Percentiles rank a stretch among this genome's conserved stretches.
These are phyloP conservation scores for Peromyscus eremicus DNA, from an alignment of 2,797 vertebrate species.

Conservation along the genomic window DNA sequence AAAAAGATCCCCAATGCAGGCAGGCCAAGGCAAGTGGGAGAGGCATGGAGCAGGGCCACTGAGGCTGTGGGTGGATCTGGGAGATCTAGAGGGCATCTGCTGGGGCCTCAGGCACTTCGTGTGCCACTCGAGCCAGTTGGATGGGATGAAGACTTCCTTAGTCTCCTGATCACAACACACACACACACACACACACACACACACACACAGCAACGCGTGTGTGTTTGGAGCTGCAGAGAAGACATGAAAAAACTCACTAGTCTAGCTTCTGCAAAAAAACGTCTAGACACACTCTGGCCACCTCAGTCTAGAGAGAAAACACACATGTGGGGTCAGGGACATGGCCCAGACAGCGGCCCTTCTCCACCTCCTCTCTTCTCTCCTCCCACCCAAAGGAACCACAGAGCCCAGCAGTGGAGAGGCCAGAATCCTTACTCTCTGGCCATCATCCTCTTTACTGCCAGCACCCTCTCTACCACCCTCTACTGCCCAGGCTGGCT, in stretches of 20 bases:
- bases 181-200: background rate
- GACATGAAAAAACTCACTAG: background rate
- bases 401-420: background rate
- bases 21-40: background rate
- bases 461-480: conserved; percentile 17
- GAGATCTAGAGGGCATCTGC: too few species aligned
- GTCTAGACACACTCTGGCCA: background rate
- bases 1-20: background rate
- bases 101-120: background rate
- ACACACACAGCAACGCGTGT: too few species aligned
- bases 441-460: background rate
- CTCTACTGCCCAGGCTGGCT: conserved; percentile 11
- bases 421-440: background rate
- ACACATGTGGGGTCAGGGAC: background rate
- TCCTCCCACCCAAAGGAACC: background rate
- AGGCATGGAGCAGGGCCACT: background rate
- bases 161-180: background rate
- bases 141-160: background rate
- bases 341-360: too few species aligned
- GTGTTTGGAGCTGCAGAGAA: background rate
- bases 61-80: background rate
- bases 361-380: background rate
- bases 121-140: too few species aligned
- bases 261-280: background rate
- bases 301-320: background rate